A percentile compares a stretch with the other conserved stretches of the same genome.
Conservation (phyloP, 2,797 vertebrate genomes). For the Myotis vivesi region DNA sequence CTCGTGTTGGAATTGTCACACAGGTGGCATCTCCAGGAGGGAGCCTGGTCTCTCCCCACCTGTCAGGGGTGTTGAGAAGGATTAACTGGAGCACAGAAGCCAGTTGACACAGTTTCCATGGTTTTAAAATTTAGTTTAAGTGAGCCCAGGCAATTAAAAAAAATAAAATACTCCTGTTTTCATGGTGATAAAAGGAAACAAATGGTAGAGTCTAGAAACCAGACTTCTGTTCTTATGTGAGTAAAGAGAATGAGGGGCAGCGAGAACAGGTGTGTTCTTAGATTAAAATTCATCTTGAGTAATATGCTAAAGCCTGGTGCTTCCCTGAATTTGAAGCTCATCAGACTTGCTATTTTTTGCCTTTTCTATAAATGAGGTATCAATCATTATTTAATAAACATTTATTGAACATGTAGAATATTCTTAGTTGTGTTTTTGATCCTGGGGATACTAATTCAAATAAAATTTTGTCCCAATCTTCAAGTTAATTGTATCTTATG, state of each 20-base stretch:
- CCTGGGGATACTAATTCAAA: background rate
- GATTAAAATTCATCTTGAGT: background rate
- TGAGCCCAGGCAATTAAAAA: background rate
- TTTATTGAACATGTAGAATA: background rate
- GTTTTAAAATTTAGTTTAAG: conserved; percentile 8
- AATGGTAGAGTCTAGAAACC: background rate
- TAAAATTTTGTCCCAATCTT: background rate
- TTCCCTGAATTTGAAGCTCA: background rate
- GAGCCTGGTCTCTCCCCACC: accelerated
- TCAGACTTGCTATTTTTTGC: background rate
- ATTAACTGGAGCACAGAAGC: background rate
- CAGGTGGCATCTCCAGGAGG: accelerated
- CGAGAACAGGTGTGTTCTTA: background rate
- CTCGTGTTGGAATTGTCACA: background rate
- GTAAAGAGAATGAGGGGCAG: background rate
- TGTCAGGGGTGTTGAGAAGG: background rate
- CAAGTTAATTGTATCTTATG: background rate
- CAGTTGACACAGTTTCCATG: background rate
- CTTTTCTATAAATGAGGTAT: background rate
- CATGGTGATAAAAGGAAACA: background rate
- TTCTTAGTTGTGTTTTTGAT: conserved; percentile 28
- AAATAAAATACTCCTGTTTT: conserved; percentile 24
- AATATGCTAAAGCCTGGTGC: background rate
- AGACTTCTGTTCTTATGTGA: background rate
- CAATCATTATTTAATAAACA: background rate